Evolutionary conservation across 2,797 vertebrate genomes (phyloP).

Genomic region (Muscicapa comitata): DNA sequence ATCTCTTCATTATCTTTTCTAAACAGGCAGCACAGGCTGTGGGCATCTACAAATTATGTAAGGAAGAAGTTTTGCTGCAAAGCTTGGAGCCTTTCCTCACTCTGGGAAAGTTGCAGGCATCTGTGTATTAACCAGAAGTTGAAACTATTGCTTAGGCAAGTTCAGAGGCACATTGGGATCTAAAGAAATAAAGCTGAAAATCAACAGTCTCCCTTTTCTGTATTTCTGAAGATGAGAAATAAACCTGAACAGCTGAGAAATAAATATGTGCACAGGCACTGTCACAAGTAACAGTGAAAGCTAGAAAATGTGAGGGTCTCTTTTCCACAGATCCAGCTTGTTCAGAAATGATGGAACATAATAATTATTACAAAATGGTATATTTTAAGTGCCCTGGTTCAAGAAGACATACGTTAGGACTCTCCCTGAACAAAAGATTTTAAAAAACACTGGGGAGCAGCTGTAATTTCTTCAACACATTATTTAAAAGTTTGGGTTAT

Average conservation of each 20-base stretch:
- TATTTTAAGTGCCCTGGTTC: neutral
- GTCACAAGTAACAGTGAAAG: neutral
- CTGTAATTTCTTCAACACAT: neutral
- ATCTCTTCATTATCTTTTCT: neutral
- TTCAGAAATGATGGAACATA: neutral
- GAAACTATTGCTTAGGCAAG: neutral
- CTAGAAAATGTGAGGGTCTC: neutral
- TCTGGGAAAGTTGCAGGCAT: neutral
- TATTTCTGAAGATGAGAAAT: neutral
- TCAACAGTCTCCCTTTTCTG: neutral
- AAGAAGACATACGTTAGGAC: neutral
- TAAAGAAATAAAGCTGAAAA: neutral
- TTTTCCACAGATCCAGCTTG: neutral
- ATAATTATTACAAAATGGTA: neutral
- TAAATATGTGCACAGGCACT: fast-evolving
- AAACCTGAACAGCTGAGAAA: neutral
- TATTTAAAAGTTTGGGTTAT: neutral
- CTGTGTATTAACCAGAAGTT: neutral
- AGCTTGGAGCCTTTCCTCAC: neutral
- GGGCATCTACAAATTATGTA: neutral
- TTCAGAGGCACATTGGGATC: neutral
- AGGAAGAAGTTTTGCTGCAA: neutral
- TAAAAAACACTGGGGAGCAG: neutral
- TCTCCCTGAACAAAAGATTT: neutral
- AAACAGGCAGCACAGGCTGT: neutral